phyloP scores from a whole-genome alignment of 2,113 vertebrate genomes.

The Terrapene triunguis region DNA sequence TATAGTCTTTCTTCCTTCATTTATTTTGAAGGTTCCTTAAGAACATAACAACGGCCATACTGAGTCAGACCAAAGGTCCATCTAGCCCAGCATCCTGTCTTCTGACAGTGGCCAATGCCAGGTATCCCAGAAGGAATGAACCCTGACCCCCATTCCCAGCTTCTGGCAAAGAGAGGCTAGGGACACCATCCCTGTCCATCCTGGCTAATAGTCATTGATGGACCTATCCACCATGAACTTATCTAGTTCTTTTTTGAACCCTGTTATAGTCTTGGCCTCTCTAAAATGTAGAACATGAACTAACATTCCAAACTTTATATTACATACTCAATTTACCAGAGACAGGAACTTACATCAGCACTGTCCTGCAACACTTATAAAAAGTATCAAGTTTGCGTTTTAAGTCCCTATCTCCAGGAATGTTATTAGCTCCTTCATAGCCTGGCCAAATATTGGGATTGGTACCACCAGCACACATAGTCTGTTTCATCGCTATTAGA shows the following conservation, averaged over 20 bases:
- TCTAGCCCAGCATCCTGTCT: too few relatives aligned
- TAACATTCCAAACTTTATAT: background rate
- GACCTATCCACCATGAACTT: too few relatives aligned
- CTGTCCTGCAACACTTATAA: background rate
- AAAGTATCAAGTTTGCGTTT: background rate
- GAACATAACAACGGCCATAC: too few relatives aligned
- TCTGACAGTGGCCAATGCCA: too few relatives aligned
- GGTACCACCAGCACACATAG: background rate
- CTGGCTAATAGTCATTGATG: too few relatives aligned
- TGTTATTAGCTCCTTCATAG: background rate
- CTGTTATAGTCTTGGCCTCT: background rate
- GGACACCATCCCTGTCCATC: too few relatives aligned
- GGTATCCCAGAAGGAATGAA: too few relatives aligned
- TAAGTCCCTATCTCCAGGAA: background rate
- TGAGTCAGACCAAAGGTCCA: too few relatives aligned
- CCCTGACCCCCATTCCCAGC: too few relatives aligned
- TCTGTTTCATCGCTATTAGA: rapidly evolving
- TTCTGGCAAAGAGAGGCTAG: too few relatives aligned
- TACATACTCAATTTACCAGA: background rate
- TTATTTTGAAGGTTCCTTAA: background rate
- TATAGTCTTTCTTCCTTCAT: background rate
- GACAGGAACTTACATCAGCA: background rate
- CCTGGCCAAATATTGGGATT: background rate
- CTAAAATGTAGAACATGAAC: background rate
- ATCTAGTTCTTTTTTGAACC: too few relatives aligned